Conservation (phyloP, 2,113 vertebrate genomes). For the Anthoscopus minutus region DNA sequence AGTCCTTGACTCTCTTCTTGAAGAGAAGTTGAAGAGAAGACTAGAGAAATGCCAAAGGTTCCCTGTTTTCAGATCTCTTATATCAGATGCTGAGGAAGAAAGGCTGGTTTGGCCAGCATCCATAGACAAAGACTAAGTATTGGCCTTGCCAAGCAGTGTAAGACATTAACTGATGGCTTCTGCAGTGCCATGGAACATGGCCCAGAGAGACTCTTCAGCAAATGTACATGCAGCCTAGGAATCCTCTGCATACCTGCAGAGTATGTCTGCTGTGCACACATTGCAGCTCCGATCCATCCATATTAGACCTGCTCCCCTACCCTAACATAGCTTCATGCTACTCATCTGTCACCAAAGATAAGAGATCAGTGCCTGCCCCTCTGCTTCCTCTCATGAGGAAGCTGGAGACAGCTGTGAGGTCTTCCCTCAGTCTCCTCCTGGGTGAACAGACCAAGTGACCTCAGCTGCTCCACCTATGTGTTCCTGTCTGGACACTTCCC, state of each 20-base stretch:
- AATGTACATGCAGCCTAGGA: neutral
- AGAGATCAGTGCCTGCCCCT: neutral
- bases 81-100: neutral
- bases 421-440: neutral
- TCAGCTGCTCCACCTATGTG: neutral
- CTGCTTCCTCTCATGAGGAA: neutral
- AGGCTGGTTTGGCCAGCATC: neutral
- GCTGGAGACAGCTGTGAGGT: neutral
- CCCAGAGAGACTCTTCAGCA: neutral
- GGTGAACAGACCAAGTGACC: neutral
- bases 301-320: neutral
- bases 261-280: neutral
- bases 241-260: neutral
- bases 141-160: neutral
- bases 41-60: neutral
- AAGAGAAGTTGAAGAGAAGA: too few species aligned
- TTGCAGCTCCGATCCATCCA: neutral
- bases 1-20: neutral
- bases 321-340: neutral
- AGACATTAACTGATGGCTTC: neutral
- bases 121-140: neutral
- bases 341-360: neutral
- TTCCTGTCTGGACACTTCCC: neutral
- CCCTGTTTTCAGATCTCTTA: neutral
- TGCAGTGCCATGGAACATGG: neutral